A percentile compares a stretch with the other conserved stretches of the same genome.
These are phyloP conservation scores for Vimba vimba DNA, from an alignment of 2,113 vertebrate genomes.

Conservation along the genomic window DNA sequence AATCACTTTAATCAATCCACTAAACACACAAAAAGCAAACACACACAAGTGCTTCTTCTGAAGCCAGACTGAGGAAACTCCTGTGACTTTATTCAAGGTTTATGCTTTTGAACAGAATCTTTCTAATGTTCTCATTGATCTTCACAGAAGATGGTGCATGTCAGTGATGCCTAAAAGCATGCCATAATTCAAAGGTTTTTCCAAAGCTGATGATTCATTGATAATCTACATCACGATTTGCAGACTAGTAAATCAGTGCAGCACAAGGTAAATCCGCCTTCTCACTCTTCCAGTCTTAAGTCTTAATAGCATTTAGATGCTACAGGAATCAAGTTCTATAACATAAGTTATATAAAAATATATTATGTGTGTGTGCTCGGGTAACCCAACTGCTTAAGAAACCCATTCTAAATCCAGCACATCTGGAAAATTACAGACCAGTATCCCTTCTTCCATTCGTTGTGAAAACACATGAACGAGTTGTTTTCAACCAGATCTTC, in stretches of 20 bases:
- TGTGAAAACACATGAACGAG: no score
- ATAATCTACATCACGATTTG: slow-evolving; percentile 16
- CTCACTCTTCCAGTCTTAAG: neutral
- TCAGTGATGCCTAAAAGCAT: neutral
- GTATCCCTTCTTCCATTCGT: no score
- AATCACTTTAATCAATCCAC: slow-evolving; percentile 1
- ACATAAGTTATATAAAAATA: no score
- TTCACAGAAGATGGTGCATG: neutral
- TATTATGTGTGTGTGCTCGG: no score
- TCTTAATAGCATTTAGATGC: neutral
- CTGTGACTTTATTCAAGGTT: neutral
- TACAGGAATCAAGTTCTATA: neutral
- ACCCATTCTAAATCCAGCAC: no score
- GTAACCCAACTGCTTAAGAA: no score
- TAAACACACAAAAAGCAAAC: neutral
- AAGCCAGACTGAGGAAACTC: neutral
- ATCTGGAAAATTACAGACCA: no score
- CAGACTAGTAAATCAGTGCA: neutral
- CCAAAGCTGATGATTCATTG: neutral
- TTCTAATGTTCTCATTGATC: slow-evolving; percentile 14
- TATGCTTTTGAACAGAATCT: slow-evolving; percentile 11
- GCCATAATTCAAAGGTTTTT: slow-evolving; percentile 16
- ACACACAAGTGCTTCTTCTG: neutral
- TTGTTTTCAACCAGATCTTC: no score
- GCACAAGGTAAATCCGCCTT: neutral